Evolutionary conservation across 2,113 vertebrate species (phyloP), one percentile per base, ranked within the genome.

Genomic region (Aptenodytes patagonicus): DNA sequence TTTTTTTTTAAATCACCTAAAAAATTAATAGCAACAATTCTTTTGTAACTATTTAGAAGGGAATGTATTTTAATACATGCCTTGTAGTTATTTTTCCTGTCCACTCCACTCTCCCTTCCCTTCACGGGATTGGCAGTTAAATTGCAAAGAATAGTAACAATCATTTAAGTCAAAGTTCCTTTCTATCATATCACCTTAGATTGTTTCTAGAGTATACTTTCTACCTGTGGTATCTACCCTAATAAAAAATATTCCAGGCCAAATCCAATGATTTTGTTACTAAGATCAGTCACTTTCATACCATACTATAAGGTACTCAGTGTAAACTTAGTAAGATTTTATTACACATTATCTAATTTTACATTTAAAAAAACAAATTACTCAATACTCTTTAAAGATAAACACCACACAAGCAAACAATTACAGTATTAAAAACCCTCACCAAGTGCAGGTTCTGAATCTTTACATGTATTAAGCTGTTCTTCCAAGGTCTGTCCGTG

Each of bases 381-480:
- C 64, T 42, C 13, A 8, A 9, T 49, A n/a, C 8, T 77, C 20
- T 68, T n/a, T 60, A 83, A 65, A 75, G 12, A 10, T 24, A 90
- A 85, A 26, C 4, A 80, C 52, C 42, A 68, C 15, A 70, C 20
- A 78, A 32, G 17, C 14, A 72, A 68, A 51, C 34, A 75, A 52
- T 10, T 76, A 51, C 6, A 75, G 22, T 28, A 88, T 17, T 62
- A 70, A 86, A 89, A 94, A 9, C 17, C 17, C 94, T 97, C 58
- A 97, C 97, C 96, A 68, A 96, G 85, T 40, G 96, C 96, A 90
- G 97, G 96, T 95, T 97, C 97, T 82, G 96, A 76, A 66, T 95
- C 93, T 95, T 83, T 97, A 91, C 93, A 97, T 0, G 73, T 80
- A 70, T 97, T 96, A 77, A 97, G 97, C 57, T 97, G 94, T 22